A percentile compares a stretch with the other conserved stretches of the same genome.
Conservation (phyloP, 2,113 vertebrate species). For the Fukomys damarensis region DNA sequence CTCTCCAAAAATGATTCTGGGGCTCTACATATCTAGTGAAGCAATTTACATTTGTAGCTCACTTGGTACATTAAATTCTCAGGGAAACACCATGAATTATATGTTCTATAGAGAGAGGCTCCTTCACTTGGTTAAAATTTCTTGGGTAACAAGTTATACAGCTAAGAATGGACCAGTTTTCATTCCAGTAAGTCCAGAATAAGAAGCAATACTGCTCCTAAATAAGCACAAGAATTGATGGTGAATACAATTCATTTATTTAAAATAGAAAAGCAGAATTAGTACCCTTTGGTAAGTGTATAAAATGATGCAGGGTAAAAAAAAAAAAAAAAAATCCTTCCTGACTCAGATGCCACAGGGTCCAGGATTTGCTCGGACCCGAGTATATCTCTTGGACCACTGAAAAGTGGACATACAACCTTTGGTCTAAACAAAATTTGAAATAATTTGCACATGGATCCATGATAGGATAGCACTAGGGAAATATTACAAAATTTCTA, state of each 20-base stretch:
- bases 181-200: neutral
- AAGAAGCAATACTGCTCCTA: slow-evolving; percentile 17
- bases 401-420: neutral
- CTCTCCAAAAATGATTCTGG: neutral
- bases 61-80: slow-evolving; percentile 13
- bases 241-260: neutral
- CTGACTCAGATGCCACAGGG: neutral
- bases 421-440: neutral
- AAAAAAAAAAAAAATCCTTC: too few species aligned
- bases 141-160: neutral
- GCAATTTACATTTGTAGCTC: neutral
- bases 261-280: slow-evolving; percentile 22
- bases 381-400: neutral
- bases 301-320: neutral
- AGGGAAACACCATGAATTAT: neutral
- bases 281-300: neutral
- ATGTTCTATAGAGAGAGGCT: neutral
- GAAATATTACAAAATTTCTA: neutral
- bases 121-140: neutral
- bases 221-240: neutral
- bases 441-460: neutral
- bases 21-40: neutral
- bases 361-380: neutral
- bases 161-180: neutral
- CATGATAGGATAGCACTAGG: neutral